phyloP scores from a whole-genome alignment of 2,113 vertebrate species.

The Alethe castanea region DNA sequence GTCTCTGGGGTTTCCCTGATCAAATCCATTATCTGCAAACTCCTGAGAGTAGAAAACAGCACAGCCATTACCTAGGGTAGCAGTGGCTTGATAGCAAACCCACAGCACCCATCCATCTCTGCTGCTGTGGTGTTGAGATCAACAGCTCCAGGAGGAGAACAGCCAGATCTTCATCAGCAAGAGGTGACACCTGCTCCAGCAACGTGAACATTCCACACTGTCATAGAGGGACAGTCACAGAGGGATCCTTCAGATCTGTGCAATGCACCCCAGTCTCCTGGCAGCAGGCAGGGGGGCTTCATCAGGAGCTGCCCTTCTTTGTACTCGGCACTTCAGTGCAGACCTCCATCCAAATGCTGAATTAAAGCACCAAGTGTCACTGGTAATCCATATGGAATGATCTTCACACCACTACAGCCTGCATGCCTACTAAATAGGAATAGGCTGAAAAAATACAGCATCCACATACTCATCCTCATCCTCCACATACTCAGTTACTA shows the following conservation, averaged over 20 bases:
- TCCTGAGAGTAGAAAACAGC: neutral
- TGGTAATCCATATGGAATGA: neutral
- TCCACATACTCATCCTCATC: neutral
- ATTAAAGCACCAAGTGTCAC: neutral
- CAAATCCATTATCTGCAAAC: neutral
- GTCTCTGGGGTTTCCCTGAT: neutral
- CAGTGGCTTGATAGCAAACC: neutral
- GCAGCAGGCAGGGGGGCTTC: neutral
- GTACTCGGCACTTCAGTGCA: neutral
- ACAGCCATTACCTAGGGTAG: neutral
- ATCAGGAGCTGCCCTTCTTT: neutral
- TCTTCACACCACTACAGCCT: neutral
- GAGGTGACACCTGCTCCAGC: neutral
- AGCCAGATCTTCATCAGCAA: neutral
- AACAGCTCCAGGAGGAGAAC: neutral
- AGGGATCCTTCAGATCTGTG: neutral
- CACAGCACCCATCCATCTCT: rapidly evolving
- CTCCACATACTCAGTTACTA: neutral
- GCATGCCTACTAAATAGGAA: neutral
- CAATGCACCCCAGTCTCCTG: neutral
- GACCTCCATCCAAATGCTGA: neutral
- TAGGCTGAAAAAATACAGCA: neutral
- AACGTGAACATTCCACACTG: neutral
- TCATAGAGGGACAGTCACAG: neutral
- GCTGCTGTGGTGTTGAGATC: neutral